Percentiles rank a stretch among this genome's conserved stretches.
Conservation (phyloP, 2,888 invertebrate species). For the Miltochrista miniata region DNA sequence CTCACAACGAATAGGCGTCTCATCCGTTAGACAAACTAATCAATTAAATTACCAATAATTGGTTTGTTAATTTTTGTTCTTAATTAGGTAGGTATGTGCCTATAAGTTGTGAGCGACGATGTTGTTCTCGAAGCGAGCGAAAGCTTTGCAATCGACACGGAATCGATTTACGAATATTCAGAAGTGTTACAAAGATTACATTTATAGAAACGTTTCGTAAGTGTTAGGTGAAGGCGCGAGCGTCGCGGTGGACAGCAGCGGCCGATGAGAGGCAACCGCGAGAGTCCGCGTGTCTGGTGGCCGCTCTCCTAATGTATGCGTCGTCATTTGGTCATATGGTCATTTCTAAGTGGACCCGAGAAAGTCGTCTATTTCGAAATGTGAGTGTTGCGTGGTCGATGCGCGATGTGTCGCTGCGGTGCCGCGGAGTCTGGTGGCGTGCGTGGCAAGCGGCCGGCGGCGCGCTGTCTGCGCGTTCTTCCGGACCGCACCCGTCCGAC, state of each 20-base stretch:
- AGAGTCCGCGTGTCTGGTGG: constrained; percentile 46
- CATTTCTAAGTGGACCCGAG: constrained; percentile 72
- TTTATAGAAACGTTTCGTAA: constrained; percentile 31
- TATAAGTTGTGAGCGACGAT: constrained; percentile 10
- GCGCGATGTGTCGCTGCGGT: constrained; percentile 77
- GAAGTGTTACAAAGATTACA: constrained; percentile 31
- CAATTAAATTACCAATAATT: constrained; percentile 43
- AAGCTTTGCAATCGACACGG: constrained; percentile 24
- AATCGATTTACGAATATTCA: constrained; percentile 29
- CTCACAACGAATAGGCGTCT: constrained; percentile 56
- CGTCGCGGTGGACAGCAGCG: constrained; percentile 17
- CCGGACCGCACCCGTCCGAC: constrained; percentile 81
- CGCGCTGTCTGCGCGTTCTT: constrained; percentile 81
- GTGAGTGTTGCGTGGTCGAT: constrained; percentile 72
- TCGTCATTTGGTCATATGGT: constrained; percentile 61
- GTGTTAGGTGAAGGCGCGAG: constrained; percentile 25
- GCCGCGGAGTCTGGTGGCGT: constrained; percentile 76
- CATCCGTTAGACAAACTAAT: constrained; percentile 48
- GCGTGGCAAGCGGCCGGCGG: constrained; percentile 72
- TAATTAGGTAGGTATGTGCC: constrained; percentile 15
- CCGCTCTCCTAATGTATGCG: constrained; percentile 48
- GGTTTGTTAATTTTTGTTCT: constrained; percentile 23
- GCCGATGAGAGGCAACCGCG: constrained; percentile 18
- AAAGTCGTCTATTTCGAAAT: constrained; percentile 80
- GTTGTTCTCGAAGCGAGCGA: constrained; percentile 15